Evolutionary conservation across 2,113 vertebrate species (phyloP).

Genomic region (Melanocharis versteri): DNA sequence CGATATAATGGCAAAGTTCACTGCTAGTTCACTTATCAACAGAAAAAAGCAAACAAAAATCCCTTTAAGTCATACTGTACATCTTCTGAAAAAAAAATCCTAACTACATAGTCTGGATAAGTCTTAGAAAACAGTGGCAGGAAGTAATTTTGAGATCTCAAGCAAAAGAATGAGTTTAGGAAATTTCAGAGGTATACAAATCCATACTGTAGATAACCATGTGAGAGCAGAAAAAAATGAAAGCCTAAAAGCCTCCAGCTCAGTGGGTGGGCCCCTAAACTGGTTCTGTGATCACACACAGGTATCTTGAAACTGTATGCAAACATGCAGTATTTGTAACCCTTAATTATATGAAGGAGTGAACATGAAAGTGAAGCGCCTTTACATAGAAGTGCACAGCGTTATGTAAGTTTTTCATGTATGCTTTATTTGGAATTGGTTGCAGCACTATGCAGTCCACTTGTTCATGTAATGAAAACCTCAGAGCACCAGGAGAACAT

Average conservation of each 20-base stretch:
- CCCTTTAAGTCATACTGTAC: background rate
- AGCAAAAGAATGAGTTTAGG: background rate
- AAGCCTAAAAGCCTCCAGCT: background rate
- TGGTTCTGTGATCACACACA: background rate
- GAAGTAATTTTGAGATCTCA: background rate
- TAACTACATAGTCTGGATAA: background rate
- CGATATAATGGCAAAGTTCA: background rate
- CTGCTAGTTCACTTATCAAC: background rate
- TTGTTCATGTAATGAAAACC: background rate
- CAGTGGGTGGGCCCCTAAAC: background rate
- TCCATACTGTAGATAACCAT: background rate
- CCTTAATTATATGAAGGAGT: background rate
- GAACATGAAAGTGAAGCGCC: background rate
- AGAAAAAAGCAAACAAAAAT: background rate
- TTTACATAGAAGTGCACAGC: background rate
- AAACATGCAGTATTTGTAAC: background rate
- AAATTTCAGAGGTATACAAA: background rate
- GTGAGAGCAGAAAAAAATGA: background rate
- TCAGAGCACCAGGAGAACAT: accelerated
- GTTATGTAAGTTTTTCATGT: background rate
- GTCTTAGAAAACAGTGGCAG: background rate
- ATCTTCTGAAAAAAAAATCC: background rate
- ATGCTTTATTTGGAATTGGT: background rate
- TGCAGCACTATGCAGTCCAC: background rate
- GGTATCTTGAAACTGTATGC: background rate